These are phyloP conservation scores for Hyphantria cunea DNA, from an alignment of 1,140 invertebrate species.

Conservation along the genomic window DNA sequence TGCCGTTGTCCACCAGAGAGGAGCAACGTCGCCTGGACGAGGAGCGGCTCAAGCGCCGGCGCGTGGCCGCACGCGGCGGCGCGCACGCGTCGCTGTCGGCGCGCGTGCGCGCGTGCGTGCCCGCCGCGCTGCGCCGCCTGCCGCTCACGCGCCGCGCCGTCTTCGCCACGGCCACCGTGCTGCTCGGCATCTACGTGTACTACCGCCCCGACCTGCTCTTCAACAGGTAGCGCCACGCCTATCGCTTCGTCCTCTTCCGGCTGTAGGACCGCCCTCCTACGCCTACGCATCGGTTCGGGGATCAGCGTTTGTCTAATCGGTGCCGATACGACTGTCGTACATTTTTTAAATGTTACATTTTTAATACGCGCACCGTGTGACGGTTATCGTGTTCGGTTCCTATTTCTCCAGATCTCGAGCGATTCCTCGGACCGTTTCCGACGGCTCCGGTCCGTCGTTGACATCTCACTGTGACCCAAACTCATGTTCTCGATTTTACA, in stretches of 20 bases:
- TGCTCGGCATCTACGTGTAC: conserved; percentile 81
- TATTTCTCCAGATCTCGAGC: background rate
- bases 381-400: too few relatives aligned
- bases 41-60: conserved; percentile 70
- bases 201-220: conserved; percentile 73
- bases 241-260: conserved; percentile 68
- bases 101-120: conserved; percentile 37
- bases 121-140: conserved; percentile 37
- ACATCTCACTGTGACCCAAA: conserved; percentile 1
- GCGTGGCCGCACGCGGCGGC: conserved; percentile 46
- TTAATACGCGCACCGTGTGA: too few relatives aligned
- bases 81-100: conserved; percentile 29
- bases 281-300: background rate
- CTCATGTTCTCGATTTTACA: background rate
- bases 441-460: background rate
- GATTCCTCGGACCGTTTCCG: background rate
- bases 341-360: too few relatives aligned
- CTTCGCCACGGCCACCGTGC: conserved; percentile 79
- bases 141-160: conserved; percentile 62
- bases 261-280: background rate
- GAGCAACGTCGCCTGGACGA: conserved; percentile 79
- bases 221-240: conserved; percentile 71
- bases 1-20: conserved; percentile 57
- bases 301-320: too few relatives aligned
- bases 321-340: too few relatives aligned